These are phyloP conservation scores for Drosophila teissieri DNA, from an alignment of 1,140 invertebrate species.

Conservation along the genomic window DNA sequence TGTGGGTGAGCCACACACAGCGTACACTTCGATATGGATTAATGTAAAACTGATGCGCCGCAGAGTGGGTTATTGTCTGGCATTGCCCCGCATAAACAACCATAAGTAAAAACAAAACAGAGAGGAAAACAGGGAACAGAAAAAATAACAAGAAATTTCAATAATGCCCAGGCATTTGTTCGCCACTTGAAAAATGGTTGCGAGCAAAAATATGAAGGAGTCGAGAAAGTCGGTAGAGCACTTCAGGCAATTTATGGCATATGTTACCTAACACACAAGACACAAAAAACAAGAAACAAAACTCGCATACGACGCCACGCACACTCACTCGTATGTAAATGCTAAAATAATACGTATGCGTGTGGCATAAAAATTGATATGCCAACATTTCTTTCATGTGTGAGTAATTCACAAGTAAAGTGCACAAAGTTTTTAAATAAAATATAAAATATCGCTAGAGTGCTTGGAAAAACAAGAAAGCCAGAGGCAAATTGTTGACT, in stretches of 20 bases:
- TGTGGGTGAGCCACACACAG: conserved; percentile 10
- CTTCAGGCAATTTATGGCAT: conserved; percentile 81
- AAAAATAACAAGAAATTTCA: conserved; percentile 70
- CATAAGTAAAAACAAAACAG: conserved; percentile 45
- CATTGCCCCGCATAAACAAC: conserved; percentile 69
- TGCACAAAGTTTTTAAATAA: conserved; percentile 80
- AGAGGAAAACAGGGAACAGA: background rate
- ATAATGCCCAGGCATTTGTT: conserved; percentile 73
- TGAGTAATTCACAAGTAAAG: conserved; percentile 80
- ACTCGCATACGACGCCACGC: background rate
- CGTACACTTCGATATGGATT: conserved; percentile 66
- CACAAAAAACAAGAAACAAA: conserved; percentile 27
- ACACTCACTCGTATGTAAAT: conserved; percentile 63
- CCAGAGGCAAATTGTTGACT: conserved; percentile 26
- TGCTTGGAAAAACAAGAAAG: conserved; percentile 6
- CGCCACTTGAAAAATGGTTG: conserved; percentile 45
- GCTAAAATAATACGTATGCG: conserved; percentile 79
- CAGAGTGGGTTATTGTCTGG: conserved; percentile 78
- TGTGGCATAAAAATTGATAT: conserved; percentile 81
- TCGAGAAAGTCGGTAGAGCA: conserved; percentile 61
- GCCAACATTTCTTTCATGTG: conserved; percentile 77
- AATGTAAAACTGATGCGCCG: conserved; percentile 78
- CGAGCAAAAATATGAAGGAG: conserved; percentile 28
- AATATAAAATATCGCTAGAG: conserved; percentile 65
- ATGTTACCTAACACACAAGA: conserved; percentile 66